phyloP scores from a whole-genome alignment of 2,888 invertebrate species.

The Drosophila seclusa region DNA sequence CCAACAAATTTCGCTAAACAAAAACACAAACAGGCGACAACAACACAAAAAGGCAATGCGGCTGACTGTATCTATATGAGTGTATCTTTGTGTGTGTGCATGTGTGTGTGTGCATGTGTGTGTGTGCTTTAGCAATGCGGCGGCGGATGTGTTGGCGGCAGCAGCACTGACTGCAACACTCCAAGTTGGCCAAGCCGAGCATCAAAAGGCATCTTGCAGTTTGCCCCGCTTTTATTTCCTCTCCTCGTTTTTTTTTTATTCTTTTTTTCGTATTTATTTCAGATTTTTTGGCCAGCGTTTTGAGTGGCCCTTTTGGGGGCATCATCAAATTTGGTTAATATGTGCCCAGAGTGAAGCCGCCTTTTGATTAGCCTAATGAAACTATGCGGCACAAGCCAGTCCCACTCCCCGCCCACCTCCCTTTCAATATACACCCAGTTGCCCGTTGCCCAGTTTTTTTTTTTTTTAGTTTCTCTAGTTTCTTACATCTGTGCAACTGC shows the following conservation, averaged over 20 bases:
- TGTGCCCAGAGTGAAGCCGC: slow-evolving; percentile 45
- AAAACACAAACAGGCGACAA: slow-evolving; percentile 64
- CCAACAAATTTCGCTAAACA: slow-evolving; percentile 80
- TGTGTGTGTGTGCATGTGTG: slow-evolving; percentile 29
- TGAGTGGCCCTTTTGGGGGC: slow-evolving; percentile 37
- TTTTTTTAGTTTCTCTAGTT: neutral
- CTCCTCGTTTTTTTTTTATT: neutral
- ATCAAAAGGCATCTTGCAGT: slow-evolving; percentile 72
- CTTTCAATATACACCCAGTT: neutral
- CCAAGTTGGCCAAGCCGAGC: slow-evolving; percentile 48
- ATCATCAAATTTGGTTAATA: slow-evolving; percentile 76
- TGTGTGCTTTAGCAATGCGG: slow-evolving; percentile 46
- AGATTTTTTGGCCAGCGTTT: slow-evolving; percentile 50
- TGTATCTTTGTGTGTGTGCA: slow-evolving; percentile 11
- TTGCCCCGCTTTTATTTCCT: slow-evolving; percentile 10
- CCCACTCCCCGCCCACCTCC: neutral
- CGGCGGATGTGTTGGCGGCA: slow-evolving; percentile 71
- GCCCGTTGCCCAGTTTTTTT: neutral
- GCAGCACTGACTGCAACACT: slow-evolving; percentile 55
- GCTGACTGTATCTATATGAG: slow-evolving; percentile 40
- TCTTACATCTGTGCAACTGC: slow-evolving; percentile 47
- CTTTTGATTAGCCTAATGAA: slow-evolving; percentile 79
- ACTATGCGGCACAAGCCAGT: slow-evolving; percentile 63
- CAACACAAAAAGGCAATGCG: slow-evolving; percentile 65
- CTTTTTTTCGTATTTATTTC: neutral